Evolutionary conservation across 2,113 vertebrate species (phyloP), one percentile per base, ranked within the genome.

Genomic region (Asarcornis scutulata): DNA sequence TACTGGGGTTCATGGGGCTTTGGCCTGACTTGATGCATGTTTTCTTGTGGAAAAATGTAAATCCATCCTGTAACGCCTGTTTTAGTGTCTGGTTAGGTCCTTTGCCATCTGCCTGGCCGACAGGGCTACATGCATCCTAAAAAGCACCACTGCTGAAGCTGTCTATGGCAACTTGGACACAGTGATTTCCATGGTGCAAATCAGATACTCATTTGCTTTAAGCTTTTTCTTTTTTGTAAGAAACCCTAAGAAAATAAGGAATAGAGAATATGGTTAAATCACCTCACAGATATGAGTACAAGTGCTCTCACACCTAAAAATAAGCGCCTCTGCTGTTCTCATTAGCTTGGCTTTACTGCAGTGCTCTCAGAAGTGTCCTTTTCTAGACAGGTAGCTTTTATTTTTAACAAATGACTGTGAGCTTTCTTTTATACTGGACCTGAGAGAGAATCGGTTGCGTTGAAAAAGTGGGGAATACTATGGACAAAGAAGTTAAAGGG

Each of bases 321-420:
- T 27, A 79, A 89, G 52, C 12, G 46, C 21, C 63, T 58, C 8
- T 89, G 82, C 74, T 44, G 21, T 75, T 84, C 66, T 69, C 8
- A 26, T 46, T 36, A 29, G 71, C 36, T 55, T 73, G 53, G 62
- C 91, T 86, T 86, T 74, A 86, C 25, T 83, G 68, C 72, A 78
- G 42, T 55, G 42, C 75, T 91, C 29, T 32, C 53, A 31, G 53
- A 59, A 91, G 72, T 42, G 59, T 55, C 92, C 82, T 64, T 29
- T 81, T 86, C 68, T 42, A 59, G 38, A 79, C 0, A 82, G 72
- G 46, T 69, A 88, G 78, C 75, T 93, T 76, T 67, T 58, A 55
- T 74, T 83, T 44, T 89, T 80, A 93, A 91, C 59, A 89, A 77
- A 81, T 67, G 46, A 55, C 56, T 50, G 59, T 2, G 27, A 82